Base-by-base conservation (phyloP, 2,797 vertebrate species). In the Notolepis coatsorum region DNA sequence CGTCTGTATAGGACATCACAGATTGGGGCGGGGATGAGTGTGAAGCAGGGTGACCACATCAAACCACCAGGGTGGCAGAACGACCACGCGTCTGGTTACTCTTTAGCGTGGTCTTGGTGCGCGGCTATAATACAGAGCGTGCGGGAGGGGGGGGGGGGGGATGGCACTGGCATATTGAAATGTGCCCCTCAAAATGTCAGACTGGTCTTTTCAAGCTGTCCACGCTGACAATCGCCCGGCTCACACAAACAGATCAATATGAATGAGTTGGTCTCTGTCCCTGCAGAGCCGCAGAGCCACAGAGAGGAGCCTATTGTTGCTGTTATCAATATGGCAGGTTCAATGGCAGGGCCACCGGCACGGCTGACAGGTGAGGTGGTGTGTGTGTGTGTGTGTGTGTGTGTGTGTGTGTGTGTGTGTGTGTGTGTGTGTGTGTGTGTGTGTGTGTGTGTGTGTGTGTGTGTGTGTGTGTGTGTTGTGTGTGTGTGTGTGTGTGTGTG, bases 161-260 rank as follows among this genome's bases (percentile, higher is more conserved):
- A n/a, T n/a, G n/a, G 21, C 69, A 68, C 70, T 68, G 71, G 55
- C 66, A 65, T 74, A 71, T 77, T 84, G 73, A 86, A 88, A 82
- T 81, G 63, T 33, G 66, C 38, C 37, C 33, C 69, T 77, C 71
- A 73, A 83, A 86, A 88, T 89, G 82, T 84, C 87, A 88, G 77
- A 57, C 56, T 75, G 77, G 79, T 87, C 83, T 87, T 87, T 87
- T 78, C 77, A 84, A 77, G 72, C 60, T 27, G 10, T 61, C 80
- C 70, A 47, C 52, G 9, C 38, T 79, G 77, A 85, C 68, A 76
- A 77, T 80, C 58, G 54, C 61, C 72, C 66, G 73, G 62, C 72
- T 70, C 69, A 56, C 67, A 68, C 75, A 63, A 66, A 15, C 42
- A 61, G 45, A 66, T 73, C 55, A 73, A 76, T 79, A 67, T 72